Conservation (phyloP, 2,113 vertebrate species). For the Indri indri region DNA sequence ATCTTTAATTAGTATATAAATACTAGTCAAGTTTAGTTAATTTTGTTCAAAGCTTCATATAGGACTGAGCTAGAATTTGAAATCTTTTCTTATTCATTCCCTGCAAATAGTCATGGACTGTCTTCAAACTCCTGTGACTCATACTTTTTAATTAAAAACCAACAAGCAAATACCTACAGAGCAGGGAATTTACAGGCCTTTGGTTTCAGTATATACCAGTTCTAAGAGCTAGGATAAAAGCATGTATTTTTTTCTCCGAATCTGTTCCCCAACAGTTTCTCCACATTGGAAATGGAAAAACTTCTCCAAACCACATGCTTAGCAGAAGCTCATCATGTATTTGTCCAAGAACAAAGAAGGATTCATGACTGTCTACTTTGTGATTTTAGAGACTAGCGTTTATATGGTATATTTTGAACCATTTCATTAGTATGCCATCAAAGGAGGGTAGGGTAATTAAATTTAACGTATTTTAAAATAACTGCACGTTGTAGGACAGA, state of each 20-base stretch:
- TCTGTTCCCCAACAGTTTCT: neutral
- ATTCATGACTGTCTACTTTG: neutral
- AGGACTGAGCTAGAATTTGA: neutral
- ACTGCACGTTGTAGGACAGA: neutral
- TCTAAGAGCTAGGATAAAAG: neutral
- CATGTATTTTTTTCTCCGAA: neutral
- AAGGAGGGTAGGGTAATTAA: slow-evolving; percentile 35
- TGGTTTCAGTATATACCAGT: neutral
- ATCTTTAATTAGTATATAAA: neutral
- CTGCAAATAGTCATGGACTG: neutral
- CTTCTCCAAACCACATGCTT: neutral
- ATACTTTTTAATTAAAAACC: slow-evolving; percentile 17
- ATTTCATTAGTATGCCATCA: slow-evolving; percentile 28
- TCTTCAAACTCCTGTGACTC: neutral
- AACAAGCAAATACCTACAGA: neutral
- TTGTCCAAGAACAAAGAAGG: neutral
- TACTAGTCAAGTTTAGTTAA: neutral
- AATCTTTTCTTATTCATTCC: neutral
- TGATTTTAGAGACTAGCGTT: neutral
- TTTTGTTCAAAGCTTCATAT: neutral
- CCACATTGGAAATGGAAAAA: neutral
- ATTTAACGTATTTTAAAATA: slow-evolving; percentile 46
- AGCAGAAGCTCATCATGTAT: neutral
- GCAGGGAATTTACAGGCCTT: neutral
- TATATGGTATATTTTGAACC: neutral